A percentile compares a stretch with the other conserved stretches of the same genome.
These are phyloP conservation scores for Excalfactoria chinensis DNA, from an alignment of 2,113 vertebrate genomes.

Conservation along the genomic window DNA sequence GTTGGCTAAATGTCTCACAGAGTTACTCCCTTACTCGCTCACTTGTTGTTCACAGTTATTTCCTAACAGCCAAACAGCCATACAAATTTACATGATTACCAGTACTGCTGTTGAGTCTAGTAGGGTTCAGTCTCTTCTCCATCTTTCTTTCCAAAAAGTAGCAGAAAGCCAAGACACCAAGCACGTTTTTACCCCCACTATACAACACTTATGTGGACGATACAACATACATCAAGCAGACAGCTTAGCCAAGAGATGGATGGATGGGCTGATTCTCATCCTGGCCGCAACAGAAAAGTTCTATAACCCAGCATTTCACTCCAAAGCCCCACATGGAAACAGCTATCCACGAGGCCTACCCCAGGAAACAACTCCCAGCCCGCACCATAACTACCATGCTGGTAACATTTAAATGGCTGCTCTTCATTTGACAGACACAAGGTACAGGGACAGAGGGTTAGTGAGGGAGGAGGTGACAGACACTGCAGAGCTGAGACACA, in stretches of 20 bases:
- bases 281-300: background rate
- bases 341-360: background rate
- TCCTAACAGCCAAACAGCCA: background rate
- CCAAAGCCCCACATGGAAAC: background rate
- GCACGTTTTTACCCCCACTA: background rate
- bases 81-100: background rate
- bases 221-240: background rate
- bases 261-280: background rate
- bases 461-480: background rate
- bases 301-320: background rate
- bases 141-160: background rate
- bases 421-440: background rate
- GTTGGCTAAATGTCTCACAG: background rate
- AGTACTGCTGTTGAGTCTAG: background rate
- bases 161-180: background rate
- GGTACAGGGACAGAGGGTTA: background rate
- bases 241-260: background rate
- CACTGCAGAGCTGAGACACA: background rate
- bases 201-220: accelerated
- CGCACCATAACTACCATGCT: background rate
- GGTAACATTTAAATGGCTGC: background rate
- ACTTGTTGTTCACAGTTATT: background rate
- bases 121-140: background rate
- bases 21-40: background rate
- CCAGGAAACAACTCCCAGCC: background rate